Evolutionary conservation across 1,140 invertebrate genomes (phyloP).

Genomic region (Ostrea denselamellosa): DNA sequence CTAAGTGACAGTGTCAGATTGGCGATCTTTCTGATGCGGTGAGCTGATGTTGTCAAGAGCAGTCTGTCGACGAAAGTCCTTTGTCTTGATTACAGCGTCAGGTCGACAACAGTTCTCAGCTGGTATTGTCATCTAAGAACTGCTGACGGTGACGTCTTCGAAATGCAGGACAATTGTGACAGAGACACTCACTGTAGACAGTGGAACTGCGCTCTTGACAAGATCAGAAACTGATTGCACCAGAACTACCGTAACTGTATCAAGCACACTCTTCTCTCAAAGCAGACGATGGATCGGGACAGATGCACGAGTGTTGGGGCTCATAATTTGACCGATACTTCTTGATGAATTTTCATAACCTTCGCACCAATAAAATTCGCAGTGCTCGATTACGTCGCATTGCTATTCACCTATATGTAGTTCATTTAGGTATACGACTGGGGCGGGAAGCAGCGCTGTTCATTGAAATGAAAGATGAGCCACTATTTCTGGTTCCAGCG

Average conservation of each 20-base stretch:
- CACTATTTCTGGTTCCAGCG: neutral
- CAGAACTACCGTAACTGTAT: slow-evolving; percentile 22
- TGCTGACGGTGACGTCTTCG: slow-evolving; percentile 40
- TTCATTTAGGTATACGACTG: slow-evolving; percentile 24
- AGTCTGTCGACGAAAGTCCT: slow-evolving; percentile 48
- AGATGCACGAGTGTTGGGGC: slow-evolving; percentile 49
- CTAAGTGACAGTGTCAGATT: slow-evolving; percentile 49
- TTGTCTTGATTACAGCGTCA: slow-evolving; percentile 55
- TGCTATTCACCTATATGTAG: slow-evolving; percentile 22
- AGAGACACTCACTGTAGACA: slow-evolving; percentile 53
- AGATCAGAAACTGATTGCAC: slow-evolving; percentile 46
- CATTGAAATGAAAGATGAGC: neutral
- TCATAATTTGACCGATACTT: slow-evolving; percentile 21
- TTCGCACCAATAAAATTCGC: slow-evolving; percentile 36
- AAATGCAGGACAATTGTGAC: slow-evolving; percentile 50
- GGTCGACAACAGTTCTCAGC: slow-evolving; percentile 44
- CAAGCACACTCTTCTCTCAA: slow-evolving; percentile 40
- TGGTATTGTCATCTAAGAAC: slow-evolving; percentile 13
- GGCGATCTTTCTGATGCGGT: neutral
- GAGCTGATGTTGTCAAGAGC: slow-evolving; percentile 13
- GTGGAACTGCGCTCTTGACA: slow-evolving; percentile 47
- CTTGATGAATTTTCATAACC: slow-evolving; percentile 42
- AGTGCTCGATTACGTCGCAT: slow-evolving; percentile 21
- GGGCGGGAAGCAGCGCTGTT: neutral
- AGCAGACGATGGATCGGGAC: slow-evolving; percentile 45